Conservation (phyloP, 2,797 vertebrate genomes). For the Ispidina lecontei region DNA sequence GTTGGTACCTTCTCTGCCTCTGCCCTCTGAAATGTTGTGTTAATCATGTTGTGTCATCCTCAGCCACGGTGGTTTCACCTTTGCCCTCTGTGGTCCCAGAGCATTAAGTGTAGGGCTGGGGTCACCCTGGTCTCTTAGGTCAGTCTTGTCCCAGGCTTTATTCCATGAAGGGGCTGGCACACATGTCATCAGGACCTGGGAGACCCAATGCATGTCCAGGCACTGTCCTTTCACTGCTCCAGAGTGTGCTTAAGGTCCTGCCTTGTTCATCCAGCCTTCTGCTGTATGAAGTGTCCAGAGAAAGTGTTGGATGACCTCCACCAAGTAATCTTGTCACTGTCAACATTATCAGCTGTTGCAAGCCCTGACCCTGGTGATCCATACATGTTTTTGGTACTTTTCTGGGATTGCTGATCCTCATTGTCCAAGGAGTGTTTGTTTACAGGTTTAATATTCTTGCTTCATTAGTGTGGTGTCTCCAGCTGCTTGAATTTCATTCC, state of each 20-base stretch:
- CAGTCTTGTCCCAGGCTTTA: not conserved
- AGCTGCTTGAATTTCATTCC: not conserved
- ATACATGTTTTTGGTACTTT: not conserved
- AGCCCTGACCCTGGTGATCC: not conserved
- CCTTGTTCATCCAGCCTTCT: not conserved
- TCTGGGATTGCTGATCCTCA: not conserved
- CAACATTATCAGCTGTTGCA: not conserved
- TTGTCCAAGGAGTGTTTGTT: not conserved
- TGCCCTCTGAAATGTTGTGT: not conserved
- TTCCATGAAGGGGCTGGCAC: not conserved
- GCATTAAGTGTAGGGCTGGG: rapidly evolving
- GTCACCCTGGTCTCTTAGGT: not conserved
- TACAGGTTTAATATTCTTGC: not conserved
- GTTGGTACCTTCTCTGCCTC: not conserved
- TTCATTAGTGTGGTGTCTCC: not conserved
- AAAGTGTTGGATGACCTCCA: not conserved
- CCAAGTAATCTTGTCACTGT: rapidly evolving
- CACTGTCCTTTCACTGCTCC: not conserved
- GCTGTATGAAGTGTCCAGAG: not conserved
- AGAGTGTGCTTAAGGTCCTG: not conserved
- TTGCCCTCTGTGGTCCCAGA: rapidly evolving
- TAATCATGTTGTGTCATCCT: not conserved
- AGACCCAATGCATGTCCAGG: rapidly evolving
- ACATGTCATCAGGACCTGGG: not conserved
- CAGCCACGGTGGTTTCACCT: not conserved